These are phyloP conservation scores for Saturnia japonica DNA, from an alignment of 2,888 invertebrate genomes.

Conservation along the genomic window DNA sequence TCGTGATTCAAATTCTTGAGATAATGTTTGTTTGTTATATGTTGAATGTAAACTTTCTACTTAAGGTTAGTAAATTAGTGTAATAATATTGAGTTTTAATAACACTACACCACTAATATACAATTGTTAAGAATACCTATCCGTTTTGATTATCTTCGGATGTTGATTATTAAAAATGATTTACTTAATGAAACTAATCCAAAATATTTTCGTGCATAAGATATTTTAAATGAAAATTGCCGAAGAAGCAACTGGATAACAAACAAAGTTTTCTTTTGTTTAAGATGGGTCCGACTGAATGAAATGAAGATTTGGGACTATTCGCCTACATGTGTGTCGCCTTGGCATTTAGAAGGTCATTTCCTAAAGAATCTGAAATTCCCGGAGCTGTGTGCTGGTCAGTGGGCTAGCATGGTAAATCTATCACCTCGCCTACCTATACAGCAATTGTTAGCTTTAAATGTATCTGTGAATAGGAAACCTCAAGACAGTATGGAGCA, in stretches of 20 bases:
- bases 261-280: background rate
- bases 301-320: slow-evolving; percentile 86
- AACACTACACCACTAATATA: background rate
- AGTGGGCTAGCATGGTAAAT: slow-evolving; percentile 90
- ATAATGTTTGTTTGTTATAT: background rate
- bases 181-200: background rate
- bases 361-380: slow-evolving; percentile 86
- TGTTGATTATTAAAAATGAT: background rate
- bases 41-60: background rate
- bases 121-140: background rate
- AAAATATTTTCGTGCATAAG: background rate
- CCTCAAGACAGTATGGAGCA: slow-evolving; percentile 76
- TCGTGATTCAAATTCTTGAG: background rate
- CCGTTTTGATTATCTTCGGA: background rate
- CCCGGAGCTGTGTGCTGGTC: slow-evolving; percentile 87
- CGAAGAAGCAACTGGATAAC: background rate
- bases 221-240: background rate
- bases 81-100: background rate
- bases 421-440: slow-evolving; percentile 85
- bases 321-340: slow-evolving; percentile 86
- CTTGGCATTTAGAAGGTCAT: slow-evolving; percentile 86
- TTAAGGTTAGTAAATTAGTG: background rate
- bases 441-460: slow-evolving; percentile 73
- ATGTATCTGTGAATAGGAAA: slow-evolving; percentile 76
- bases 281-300: slow-evolving; percentile 86